Conservation (phyloP, 2,888 invertebrate genomes). For the Yponomeuta sedellus region DNA sequence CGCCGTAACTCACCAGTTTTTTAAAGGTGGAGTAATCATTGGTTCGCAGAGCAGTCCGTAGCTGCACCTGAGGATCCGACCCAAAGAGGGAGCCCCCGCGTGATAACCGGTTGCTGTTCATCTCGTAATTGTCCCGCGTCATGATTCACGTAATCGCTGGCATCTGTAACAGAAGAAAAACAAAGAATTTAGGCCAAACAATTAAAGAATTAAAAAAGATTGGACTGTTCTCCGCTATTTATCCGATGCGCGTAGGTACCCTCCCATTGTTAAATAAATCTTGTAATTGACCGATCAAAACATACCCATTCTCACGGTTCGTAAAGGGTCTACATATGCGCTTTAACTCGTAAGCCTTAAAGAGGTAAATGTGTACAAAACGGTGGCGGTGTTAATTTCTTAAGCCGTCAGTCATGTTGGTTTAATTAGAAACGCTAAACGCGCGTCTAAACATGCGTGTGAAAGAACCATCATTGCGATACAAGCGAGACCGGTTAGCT, state of each 20-base stretch:
- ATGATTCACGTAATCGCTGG: conserved; percentile 55
- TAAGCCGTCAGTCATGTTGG: conserved; percentile 39
- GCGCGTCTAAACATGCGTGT: conserved; percentile 47
- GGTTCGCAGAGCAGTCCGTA: conserved; percentile 69
- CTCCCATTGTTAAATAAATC: conserved; percentile 38
- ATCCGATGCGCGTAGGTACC: conserved; percentile 32
- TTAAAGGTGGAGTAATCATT: conserved; percentile 71
- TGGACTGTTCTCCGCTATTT: conserved; percentile 21
- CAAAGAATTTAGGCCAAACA: conserved; percentile 31
- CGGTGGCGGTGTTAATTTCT: conserved; percentile 26
- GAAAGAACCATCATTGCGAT: conserved; percentile 33
- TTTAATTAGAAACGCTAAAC: conserved; percentile 49
- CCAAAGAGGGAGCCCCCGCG: conserved; percentile 66
- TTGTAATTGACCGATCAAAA: conserved; percentile 33
- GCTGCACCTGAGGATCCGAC: conserved; percentile 63
- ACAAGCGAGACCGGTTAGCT: neutral
- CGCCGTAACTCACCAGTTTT: conserved; percentile 62
- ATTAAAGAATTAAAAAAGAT: conserved; percentile 51
- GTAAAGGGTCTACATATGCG: neutral
- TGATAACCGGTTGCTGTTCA: conserved; percentile 56
- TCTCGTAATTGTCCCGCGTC: conserved; percentile 68
- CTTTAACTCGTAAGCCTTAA: neutral
- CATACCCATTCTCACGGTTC: conserved; percentile 29
- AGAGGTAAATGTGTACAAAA: conserved; percentile 12
- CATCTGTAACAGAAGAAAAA: conserved; percentile 56